A percentile compares a stretch with the other conserved stretches of the same genome.
Conservation (phyloP, 2,797 vertebrate species). For the Onychomys arenicola region DNA sequence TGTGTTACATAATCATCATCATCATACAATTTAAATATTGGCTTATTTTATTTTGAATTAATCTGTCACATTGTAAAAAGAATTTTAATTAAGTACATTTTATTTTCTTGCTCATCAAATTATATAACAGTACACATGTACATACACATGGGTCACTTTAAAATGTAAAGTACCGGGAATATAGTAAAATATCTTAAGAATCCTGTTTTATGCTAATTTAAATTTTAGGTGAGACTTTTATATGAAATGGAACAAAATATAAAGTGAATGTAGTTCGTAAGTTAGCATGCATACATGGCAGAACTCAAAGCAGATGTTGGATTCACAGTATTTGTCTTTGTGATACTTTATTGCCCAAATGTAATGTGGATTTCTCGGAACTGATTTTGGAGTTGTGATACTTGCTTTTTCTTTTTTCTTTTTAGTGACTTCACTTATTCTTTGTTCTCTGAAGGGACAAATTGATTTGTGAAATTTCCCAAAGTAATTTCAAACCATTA, state of each 20-base stretch:
- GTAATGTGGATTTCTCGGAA: constrained; percentile 34
- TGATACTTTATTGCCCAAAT: constrained; percentile 4
- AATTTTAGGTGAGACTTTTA: constrained; percentile 22
- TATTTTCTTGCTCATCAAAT: constrained; percentile 30
- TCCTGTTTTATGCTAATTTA: background rate
- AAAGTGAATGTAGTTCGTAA: background rate
- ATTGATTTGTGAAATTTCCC: constrained; percentile 51
- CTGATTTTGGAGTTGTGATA: constrained; percentile 24
- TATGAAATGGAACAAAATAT: constrained; percentile 26
- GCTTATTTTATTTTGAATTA: constrained; percentile 42
- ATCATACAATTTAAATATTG: constrained; percentile 2
- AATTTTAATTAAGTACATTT: constrained; percentile 24
- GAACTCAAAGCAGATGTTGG: constrained; percentile 1
- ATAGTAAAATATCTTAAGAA: background rate
- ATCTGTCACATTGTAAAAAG: background rate
- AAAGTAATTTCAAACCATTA: constrained; percentile 55
- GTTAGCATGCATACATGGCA: constrained; percentile 6
- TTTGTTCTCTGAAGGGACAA: constrained; percentile 13
- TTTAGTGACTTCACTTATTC: background rate
- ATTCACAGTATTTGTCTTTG: constrained; percentile 5
- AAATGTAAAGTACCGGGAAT: constrained; percentile 44
- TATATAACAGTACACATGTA: background rate
- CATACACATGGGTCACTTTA: background rate
- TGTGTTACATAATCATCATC: constrained; percentile 23
- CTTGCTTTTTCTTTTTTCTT: background rate